Evolutionary conservation across 1,140 invertebrate species (phyloP), one percentile per base, ranked within the genome.

Genomic region (Eriocheir sinensis): DNA sequence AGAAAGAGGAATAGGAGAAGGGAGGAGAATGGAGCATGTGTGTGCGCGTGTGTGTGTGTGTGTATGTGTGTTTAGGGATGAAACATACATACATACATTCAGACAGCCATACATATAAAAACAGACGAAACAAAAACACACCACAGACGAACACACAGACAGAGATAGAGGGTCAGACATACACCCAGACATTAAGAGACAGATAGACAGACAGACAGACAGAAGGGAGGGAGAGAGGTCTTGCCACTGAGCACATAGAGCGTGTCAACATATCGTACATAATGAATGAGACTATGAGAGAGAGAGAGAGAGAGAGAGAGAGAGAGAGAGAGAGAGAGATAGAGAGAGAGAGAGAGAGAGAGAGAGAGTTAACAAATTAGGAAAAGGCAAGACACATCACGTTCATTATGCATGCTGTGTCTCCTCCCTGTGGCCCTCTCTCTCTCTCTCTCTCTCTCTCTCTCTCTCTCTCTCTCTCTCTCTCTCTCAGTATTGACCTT

Each of bases 331-430:
- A 86, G 60, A n/a, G n/a, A n/a, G n/a, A n/a, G n/a, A n/a, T n/a
- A n/a, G n/a, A n/a, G n/a, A 41, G 83, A 38, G 15, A 86, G 83
- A 34, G 0, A 30, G 83, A n/a, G n/a, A 34, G 1, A 4, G 40
- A 41, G 83, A 30, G 38, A 41, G n/a, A 86, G 40, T 36, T 40
- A 27, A 41, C 83, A 86, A 86, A 40, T 41, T 40, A 41, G 17
- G 40, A 86, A n/a, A 86, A 12, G 83, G 83, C 40, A 86, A 72
- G 60, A 72, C 60, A 72, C 60, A 72, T 72, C 60, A 72, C 60
- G 21, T 72, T 72, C 60, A 72, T 72, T 72, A 72, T 72, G 60
- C 60, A 72, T 21, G 60, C n/a, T n/a, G 60, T 72, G 60, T 72
- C 60, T 8, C 27, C 27, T 72, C 60, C 60, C 60, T 72, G 60